Evolutionary conservation across 1,140 invertebrate species (phyloP).

Genomic region (Planococcus citri): DNA sequence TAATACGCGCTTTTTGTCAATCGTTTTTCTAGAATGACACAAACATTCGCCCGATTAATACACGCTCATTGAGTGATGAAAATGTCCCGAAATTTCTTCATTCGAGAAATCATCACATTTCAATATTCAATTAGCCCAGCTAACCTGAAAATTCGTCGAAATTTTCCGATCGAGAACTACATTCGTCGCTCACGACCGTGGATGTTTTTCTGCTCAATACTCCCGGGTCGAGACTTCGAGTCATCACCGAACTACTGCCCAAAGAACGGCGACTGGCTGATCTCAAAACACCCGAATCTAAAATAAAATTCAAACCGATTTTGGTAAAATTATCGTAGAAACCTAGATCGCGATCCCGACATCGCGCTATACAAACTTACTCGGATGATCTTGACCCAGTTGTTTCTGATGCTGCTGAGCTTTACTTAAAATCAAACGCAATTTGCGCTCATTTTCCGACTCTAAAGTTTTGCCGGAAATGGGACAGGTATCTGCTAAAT

Average conservation of each 20-base stretch:
- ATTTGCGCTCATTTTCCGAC: constrained; percentile 72
- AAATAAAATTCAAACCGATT: no score
- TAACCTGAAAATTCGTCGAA: constrained; percentile 18
- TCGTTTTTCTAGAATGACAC: not conserved
- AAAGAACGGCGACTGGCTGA: not conserved
- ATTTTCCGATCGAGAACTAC: constrained; percentile 16
- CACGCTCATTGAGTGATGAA: no score
- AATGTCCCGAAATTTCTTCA: not conserved
- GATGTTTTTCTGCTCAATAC: constrained; percentile 27
- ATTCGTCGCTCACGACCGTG: constrained; percentile 22
- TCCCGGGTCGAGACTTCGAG: constrained; percentile 49
- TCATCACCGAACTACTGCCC: constrained; percentile 35
- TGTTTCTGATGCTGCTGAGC: constrained; percentile 80
- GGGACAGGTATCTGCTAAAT: constrained; percentile 63
- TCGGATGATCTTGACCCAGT: constrained; percentile 32
- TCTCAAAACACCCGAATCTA: not conserved
- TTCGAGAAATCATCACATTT: not conserved
- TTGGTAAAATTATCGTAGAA: no score
- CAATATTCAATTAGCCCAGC: not conserved
- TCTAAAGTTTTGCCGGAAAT: constrained; percentile 53
- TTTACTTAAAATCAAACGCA: constrained; percentile 71
- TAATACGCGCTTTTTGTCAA: constrained; percentile 22
- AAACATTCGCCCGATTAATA: not conserved
- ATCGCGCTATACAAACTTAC: not conserved
- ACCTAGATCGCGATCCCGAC: no score